Evolutionary conservation across 2,113 vertebrate genomes (phyloP).

Genomic region (Lutjanus erythropterus): DNA sequence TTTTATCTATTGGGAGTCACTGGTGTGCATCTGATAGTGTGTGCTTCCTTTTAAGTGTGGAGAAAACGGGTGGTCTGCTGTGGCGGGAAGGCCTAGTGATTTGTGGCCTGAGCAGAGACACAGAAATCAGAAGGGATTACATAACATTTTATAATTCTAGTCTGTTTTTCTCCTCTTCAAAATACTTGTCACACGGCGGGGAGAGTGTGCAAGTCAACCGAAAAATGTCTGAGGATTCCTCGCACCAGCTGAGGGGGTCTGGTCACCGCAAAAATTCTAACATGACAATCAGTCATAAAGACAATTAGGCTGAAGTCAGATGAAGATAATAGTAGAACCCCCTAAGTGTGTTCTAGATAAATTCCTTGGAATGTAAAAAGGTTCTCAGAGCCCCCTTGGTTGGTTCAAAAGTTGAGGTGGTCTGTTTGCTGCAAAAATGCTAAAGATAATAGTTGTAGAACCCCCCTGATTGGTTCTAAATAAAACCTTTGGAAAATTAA

Average conservation of each 20-base stretch:
- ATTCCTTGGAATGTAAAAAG: too few species aligned
- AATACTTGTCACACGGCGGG: slow-evolving; percentile 9
- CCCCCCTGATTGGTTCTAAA: too few species aligned
- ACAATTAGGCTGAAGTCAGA: slow-evolving; percentile 12
- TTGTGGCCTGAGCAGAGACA: slow-evolving; percentile 44
- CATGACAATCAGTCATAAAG: slow-evolving; percentile 40
- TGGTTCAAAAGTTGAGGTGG: too few species aligned
- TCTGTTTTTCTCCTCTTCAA: slow-evolving; percentile 59
- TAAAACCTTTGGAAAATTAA: too few species aligned
- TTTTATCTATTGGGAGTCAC: slow-evolving; percentile 49
- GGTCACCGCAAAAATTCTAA: slow-evolving; percentile 28
- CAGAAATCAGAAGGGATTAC: slow-evolving; percentile 48
- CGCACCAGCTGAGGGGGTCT: neutral
- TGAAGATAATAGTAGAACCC: slow-evolving; percentile 15
- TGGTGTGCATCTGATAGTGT: slow-evolving; percentile 57
- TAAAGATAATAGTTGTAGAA: too few species aligned
- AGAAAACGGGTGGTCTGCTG: slow-evolving; percentile 41
- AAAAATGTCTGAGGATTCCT: slow-evolving; percentile 30
- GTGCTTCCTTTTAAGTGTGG: slow-evolving; percentile 17
- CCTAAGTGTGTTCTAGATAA: too few species aligned
- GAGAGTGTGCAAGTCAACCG: neutral
- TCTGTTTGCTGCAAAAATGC: too few species aligned
- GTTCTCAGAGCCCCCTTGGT: too few species aligned
- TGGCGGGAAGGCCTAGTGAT: slow-evolving; percentile 27
- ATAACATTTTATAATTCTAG: slow-evolving; percentile 36